Evolutionary conservation across 35 echinoderm and acorn worm species (phyloP).

Genomic region (Heliocidaris erythrogramma): DNA sequence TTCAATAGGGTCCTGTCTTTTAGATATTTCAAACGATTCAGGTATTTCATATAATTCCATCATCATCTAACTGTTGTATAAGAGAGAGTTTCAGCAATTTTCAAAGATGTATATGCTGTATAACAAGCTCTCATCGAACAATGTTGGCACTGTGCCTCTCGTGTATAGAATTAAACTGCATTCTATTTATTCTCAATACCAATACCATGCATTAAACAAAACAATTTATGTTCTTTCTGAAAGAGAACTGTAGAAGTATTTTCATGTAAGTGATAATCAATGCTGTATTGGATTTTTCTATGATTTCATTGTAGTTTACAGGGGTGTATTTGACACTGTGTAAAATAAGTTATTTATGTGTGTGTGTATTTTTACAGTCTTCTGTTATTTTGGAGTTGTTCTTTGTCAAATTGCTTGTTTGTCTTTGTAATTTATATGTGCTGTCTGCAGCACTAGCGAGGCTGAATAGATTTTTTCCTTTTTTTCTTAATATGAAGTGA

Average conservation of each 20-base stretch:
- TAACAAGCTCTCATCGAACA: neutral
- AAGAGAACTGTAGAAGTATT: neutral
- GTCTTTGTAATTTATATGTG: neutral
- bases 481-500: neutral
- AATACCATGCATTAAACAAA: neutral
- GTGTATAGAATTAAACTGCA: neutral
- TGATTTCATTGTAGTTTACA: neutral
- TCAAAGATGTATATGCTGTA: neutral
- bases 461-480: neutral
- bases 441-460: neutral
- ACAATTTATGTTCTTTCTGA: neutral
- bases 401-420: neutral
- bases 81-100: neutral
- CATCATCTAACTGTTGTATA: neutral
- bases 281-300: conserved; percentile 1
- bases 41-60: conserved; percentile 12
- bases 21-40: neutral
- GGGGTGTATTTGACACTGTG: neutral
- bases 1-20: neutral
- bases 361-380: neutral
- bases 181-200: neutral
- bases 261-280: neutral
- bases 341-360: conserved; percentile 5
- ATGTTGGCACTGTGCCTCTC: neutral
- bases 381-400: neutral